Evolutionary conservation across 2,113 vertebrate species (phyloP).

Genomic region (Isurus oxyrinchus): DNA sequence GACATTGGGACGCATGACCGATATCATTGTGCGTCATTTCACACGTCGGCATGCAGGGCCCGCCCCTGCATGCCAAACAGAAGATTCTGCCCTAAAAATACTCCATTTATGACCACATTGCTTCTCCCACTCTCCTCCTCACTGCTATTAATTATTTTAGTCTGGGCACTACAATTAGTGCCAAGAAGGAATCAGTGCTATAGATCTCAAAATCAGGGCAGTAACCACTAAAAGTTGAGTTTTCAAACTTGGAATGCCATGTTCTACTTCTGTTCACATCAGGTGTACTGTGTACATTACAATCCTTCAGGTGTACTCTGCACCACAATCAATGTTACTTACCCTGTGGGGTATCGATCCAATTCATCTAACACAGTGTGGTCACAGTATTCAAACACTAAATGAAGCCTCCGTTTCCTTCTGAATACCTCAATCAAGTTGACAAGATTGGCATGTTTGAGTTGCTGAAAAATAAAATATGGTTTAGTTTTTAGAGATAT

Average conservation of each 20-base stretch:
- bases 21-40: no score
- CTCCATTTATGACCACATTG: no score
- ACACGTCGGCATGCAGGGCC: no score
- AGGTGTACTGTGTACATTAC: not conserved
- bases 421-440: constrained; percentile 90
- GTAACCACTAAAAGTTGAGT: not conserved
- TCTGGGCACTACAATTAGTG: not conserved
- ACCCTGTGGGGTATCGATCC: constrained; percentile 80
- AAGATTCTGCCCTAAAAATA: not conserved
- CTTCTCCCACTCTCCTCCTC: not conserved
- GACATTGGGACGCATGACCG: no score
- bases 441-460: constrained; percentile 90
- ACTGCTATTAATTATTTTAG: not conserved
- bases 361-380: constrained; percentile 87
- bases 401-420: constrained; percentile 79
- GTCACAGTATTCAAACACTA: constrained; percentile 93
- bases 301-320: not conserved
- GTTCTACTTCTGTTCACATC: not conserved
- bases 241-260: not conserved
- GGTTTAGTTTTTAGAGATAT: not conserved
- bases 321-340: constrained; percentile 45
- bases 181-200: not conserved
- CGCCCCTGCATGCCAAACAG: no score
- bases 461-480: constrained; percentile 63
- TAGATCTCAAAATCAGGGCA: not conserved